Conservation (phyloP, 2,797 vertebrate species). For the Coregonus suidteri region DNA sequence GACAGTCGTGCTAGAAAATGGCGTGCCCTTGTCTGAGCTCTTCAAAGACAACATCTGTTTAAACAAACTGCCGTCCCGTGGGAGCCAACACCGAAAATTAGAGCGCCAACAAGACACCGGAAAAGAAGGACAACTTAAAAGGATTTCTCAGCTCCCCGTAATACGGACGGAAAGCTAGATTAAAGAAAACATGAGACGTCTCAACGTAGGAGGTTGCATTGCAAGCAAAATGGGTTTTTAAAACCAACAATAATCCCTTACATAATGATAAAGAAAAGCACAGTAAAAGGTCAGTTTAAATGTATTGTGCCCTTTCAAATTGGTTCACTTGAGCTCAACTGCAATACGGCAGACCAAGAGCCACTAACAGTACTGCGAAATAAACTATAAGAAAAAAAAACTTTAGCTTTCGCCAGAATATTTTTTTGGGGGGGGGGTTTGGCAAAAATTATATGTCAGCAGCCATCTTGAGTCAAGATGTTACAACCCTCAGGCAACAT, state of each 20-base stretch:
- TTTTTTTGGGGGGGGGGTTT: too few relatives aligned
- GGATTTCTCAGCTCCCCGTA: slow-evolving; percentile 35
- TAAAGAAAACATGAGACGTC: slow-evolving; percentile 30
- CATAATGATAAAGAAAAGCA: neutral
- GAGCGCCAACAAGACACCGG: slow-evolving; percentile 48
- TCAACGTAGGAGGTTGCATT: slow-evolving; percentile 4
- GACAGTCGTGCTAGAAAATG: slow-evolving; percentile 59
- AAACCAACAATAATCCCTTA: neutral
- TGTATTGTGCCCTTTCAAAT: neutral
- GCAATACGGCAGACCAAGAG: neutral
- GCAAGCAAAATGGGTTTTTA: slow-evolving; percentile 24
- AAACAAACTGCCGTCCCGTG: slow-evolving; percentile 62
- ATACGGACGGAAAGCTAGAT: slow-evolving; percentile 41
- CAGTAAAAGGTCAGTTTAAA: neutral
- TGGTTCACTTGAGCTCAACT: neutral
- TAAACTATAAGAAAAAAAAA: neutral
- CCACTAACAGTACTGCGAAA: neutral
- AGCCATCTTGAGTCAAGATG: slow-evolving; percentile 38
- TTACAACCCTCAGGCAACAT: slow-evolving; percentile 12
- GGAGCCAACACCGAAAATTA: slow-evolving; percentile 47
- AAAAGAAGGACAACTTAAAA: slow-evolving; percentile 50
- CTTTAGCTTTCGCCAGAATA: neutral
- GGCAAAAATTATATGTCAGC: slow-evolving; percentile 25
- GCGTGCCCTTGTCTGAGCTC: slow-evolving; percentile 59
- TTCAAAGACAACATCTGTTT: slow-evolving; percentile 75